These are phyloP conservation scores for Miichthys miiuy DNA, from an alignment of 2,797 vertebrate genomes.

Conservation along the genomic window DNA sequence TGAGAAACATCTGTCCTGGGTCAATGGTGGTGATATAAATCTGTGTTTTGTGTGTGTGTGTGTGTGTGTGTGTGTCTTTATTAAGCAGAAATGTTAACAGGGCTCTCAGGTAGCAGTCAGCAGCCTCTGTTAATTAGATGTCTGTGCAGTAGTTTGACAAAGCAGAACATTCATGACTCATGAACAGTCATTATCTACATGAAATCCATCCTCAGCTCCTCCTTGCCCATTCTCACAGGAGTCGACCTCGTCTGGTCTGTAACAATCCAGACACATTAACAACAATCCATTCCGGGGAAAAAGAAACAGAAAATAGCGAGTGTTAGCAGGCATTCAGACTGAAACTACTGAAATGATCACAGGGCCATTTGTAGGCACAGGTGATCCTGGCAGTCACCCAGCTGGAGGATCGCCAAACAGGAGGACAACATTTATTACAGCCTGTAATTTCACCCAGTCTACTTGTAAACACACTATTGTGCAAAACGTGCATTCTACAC, in stretches of 20 bases:
- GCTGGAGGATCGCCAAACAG: neutral
- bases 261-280: neutral
- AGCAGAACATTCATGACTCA: conserved; percentile 14
- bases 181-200: neutral
- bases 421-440: neutral
- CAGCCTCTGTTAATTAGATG: conserved; percentile 11
- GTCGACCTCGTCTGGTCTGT: neutral
- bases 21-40: neutral
- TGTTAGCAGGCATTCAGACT: neutral
- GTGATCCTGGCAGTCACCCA: neutral
- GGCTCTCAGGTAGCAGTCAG: neutral
- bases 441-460: neutral
- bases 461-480: neutral
- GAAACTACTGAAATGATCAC: neutral
- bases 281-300: neutral
- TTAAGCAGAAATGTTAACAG: neutral
- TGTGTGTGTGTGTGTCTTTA: conserved; percentile 4
- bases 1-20: neutral
- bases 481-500: neutral
- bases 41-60: neutral
- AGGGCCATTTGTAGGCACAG: neutral
- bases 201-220: neutral
- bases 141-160: neutral
- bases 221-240: neutral
- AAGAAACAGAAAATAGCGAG: no score